Evolutionary conservation across 2,797 vertebrate species (phyloP).

Genomic region (Saguinus oedipus): DNA sequence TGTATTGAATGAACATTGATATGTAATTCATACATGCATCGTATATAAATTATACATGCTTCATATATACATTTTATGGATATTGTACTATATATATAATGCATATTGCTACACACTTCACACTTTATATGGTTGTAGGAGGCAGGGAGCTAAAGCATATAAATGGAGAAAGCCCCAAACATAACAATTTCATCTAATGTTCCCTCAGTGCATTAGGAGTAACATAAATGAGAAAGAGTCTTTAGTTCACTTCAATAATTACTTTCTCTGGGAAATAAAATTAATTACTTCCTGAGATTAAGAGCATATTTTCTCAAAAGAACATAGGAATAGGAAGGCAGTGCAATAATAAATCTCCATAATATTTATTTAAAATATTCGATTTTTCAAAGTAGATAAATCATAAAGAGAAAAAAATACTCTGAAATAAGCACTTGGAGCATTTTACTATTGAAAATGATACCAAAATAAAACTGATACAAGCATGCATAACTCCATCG

Average conservation of each 20-base stretch:
- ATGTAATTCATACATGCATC: not conserved
- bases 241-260: not conserved
- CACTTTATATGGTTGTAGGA: not conserved
- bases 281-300: not conserved
- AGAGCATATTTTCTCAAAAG: not conserved
- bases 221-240: not conserved
- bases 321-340: not conserved
- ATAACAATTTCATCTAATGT: not conserved
- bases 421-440: not conserved
- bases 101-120: not conserved
- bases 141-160: not conserved
- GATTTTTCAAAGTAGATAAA: not conserved
- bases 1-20: not conserved
- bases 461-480: not conserved
- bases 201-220: not conserved
- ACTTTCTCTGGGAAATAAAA: not conserved
- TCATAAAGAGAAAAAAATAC: not conserved
- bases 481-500: not conserved
- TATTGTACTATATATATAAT: not conserved
- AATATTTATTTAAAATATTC: not conserved
- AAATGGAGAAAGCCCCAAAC: not conserved
- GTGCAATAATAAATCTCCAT: not conserved
- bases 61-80: not conserved
- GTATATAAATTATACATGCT: not conserved
- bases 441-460: conserved; percentile 7